A percentile compares a stretch with the other conserved stretches of the same genome.
Evolutionary conservation across 2,888 invertebrate genomes (phyloP).

Genomic region (Isoperla grammatica): DNA sequence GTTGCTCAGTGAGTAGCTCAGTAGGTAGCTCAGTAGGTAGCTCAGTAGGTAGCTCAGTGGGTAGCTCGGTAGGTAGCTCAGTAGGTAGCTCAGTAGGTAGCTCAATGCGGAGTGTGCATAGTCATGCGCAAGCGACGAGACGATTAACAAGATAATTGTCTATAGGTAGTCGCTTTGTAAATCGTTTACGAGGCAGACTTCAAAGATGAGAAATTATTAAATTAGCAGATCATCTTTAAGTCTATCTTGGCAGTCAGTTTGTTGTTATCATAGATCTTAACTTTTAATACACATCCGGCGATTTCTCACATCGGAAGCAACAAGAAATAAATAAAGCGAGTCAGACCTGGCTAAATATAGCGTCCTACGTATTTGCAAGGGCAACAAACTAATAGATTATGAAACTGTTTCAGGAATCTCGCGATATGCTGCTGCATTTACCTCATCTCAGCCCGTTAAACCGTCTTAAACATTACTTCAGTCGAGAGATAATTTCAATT

Average conservation of each 20-base stretch:
- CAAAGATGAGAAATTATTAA: too few relatives aligned
- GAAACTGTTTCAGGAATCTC: too few relatives aligned
- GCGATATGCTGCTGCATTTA: background rate
- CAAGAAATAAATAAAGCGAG: background rate
- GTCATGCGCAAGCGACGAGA: too few relatives aligned
- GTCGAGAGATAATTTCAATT: background rate
- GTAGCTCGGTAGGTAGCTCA: too few relatives aligned
- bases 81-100: too few relatives aligned
- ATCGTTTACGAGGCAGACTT: too few relatives aligned
- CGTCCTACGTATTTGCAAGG: slow-evolving; percentile 6
- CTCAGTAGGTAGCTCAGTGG: too few relatives aligned
- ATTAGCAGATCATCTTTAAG: background rate
- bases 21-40: too few relatives aligned
- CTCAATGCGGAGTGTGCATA: too few relatives aligned
- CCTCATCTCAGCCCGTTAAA: background rate
- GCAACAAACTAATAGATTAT: slow-evolving; percentile 9
- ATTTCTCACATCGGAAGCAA: slow-evolving; percentile 4
- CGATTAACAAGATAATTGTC: too few relatives aligned
- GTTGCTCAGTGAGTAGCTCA: too few relatives aligned
- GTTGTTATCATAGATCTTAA: background rate
- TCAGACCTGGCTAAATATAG: background rate
- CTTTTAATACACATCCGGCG: slow-evolving; percentile 3
- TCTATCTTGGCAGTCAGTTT: background rate
- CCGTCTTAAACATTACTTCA: background rate
- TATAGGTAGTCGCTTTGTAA: too few relatives aligned